Evolutionary conservation across 2,113 vertebrate genomes (phyloP), one percentile per base, ranked within the genome.

Genomic region (Melanotaenia duboulayi): DNA sequence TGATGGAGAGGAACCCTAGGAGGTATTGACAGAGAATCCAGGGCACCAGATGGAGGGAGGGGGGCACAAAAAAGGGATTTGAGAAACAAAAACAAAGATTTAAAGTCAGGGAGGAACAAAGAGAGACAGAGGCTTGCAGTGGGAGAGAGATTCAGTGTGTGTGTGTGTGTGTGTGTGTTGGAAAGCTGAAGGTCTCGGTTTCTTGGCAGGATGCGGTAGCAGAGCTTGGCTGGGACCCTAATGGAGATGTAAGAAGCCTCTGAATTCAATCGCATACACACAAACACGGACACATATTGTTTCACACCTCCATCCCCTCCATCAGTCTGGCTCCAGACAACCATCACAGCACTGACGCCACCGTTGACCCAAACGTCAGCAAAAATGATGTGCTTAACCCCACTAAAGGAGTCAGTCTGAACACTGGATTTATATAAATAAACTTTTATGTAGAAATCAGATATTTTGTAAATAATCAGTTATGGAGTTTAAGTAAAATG

Each of bases 231-330:
- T 65, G 51, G 3, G 61, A 44, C 80, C 72, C 81, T 87, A 88
- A 91, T 90, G 86, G 81, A 89, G 81, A 88, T 83, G 81, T 87
- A 76, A 84, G 78, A 82, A 85, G 71, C 50, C 63, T 77, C 74
- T 28, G 77, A 83, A 76, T 84, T 85, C 74, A 57, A 87, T 75
- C 48, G 56, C 22, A 19, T 22, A 44, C 40, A 42, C 37, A 56
- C 61, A 17, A 46, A 35, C 52, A 65, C 73, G 37, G 48, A 56
- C 54, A 39, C 60, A n/a, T 28, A 37, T 37, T 63, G 62, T 56
- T 54, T 67, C 70, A 78, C 75, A 85, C 80, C 75, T 66, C 42
- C 51, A 44, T 52, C 44, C 44, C 12, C 65, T 40, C 20, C 12
- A 73, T 73, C 71, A 76, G 48, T 23, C 54, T 49, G 72, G 80